Evolutionary conservation across 2,113 vertebrate species (phyloP), one percentile per base, ranked within the genome.

Genomic region (Sula dactylatra): DNA sequence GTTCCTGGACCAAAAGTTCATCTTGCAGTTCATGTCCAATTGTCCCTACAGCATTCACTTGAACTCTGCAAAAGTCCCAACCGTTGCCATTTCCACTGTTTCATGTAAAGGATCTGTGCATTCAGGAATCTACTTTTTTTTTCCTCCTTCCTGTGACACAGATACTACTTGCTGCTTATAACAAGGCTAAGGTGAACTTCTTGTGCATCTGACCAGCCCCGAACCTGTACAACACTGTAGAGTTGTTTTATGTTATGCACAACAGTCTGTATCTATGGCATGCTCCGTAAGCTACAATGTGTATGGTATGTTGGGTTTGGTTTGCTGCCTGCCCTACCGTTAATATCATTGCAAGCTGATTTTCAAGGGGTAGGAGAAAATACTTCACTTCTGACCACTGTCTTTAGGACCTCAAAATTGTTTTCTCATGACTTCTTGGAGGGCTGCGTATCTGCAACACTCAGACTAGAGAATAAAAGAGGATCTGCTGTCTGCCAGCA

Each of bases 271-370:
- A 62, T 70, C 87, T n/a, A 6, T 36, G 52, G 78, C 56, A 38
- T 32, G 17, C 83, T 91, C 59, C 74, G 52, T 79, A 79, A 79
- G 40, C 74, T 69, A 36, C 13, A 6, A 9, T 12, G 27, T 26
- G 21, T 84, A 42, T 73, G 65, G 17, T n/a, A 8, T 11, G 34
- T 45, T 79, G 34, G 82, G n/a, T 80, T 94, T 62, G 59, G 72
- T 94, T 91, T 96, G 77, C 92, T 96, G 93, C 73, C 83, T 76
- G 77, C 70, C 80, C 69, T 74, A 6, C 59, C 64, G 34, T 26
- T 88, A 29, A n/a, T 59, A 42, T 11, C 50, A 42, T 50, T 83
- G 47, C n/a, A 82, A 56, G 44, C 24, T 78, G 80, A 29, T 93
- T 90, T 90, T 84, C 69, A 84, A 86, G 52, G 65, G 20, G 17